Conservation (phyloP, 2,888 invertebrate genomes). For the Hoplodrina blanda region DNA sequence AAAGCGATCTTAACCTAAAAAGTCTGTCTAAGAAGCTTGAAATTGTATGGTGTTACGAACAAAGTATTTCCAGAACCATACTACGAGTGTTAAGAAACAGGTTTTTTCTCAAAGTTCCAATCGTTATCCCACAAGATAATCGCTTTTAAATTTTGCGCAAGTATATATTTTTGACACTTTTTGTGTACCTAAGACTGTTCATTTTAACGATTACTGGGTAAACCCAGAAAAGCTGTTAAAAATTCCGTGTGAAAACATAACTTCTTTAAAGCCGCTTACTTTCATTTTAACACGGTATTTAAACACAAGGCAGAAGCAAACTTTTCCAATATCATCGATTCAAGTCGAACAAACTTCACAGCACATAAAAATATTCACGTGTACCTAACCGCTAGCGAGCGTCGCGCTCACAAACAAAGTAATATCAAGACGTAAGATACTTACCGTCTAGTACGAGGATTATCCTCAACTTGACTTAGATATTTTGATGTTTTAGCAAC, state of each 20-base stretch:
- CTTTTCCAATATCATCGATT: slow-evolving; percentile 60
- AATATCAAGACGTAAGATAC: slow-evolving; percentile 78
- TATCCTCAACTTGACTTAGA: slow-evolving; percentile 83
- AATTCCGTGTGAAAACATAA: slow-evolving; percentile 9
- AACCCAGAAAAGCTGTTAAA: slow-evolving; percentile 15
- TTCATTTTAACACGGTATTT: slow-evolving; percentile 47
- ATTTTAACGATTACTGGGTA: slow-evolving; percentile 28
- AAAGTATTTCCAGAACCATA: neutral
- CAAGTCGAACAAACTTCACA: slow-evolving; percentile 53
- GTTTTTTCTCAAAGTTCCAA: neutral
- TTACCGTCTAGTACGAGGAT: slow-evolving; percentile 78
- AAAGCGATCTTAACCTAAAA: too few species aligned
- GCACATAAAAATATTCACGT: slow-evolving; percentile 62
- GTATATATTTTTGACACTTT: too few species aligned
- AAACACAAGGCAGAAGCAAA: slow-evolving; percentile 46
- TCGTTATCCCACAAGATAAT: neutral
- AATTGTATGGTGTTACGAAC: neutral
- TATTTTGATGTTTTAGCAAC: slow-evolving; percentile 84
- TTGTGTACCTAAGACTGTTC: slow-evolving; percentile 3
- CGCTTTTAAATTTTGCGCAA: neutral
- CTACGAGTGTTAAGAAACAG: neutral
- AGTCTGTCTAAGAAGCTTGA: too few species aligned
- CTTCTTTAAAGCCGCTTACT: slow-evolving; percentile 21
- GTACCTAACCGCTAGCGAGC: slow-evolving; percentile 42
- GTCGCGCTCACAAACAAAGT: slow-evolving; percentile 71